phyloP scores from a whole-genome alignment of 2,888 invertebrate species.

The Lasioglossum vierecki region DNA sequence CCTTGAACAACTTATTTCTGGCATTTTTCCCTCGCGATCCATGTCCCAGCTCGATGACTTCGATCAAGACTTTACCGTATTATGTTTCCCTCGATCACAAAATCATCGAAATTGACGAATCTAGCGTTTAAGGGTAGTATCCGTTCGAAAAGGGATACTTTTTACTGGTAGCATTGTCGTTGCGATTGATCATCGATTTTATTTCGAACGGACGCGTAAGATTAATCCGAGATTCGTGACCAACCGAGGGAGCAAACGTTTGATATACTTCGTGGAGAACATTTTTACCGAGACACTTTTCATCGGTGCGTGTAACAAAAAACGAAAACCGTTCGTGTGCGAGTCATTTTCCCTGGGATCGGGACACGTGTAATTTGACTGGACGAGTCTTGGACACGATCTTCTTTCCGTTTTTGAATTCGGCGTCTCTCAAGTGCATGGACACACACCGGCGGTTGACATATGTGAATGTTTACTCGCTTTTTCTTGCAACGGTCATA shows the following conservation, averaged over 20 bases:
- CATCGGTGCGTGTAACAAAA: background rate
- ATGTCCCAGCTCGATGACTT: too few species aligned
- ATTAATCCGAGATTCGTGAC: background rate
- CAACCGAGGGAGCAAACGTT: background rate
- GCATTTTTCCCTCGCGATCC: too few species aligned
- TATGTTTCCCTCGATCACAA: background rate
- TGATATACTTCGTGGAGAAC: background rate
- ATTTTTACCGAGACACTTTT: constrained; percentile 5
- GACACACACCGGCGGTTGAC: constrained; percentile 50
- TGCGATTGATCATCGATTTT: background rate
- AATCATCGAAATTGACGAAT: background rate
- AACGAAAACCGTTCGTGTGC: background rate
- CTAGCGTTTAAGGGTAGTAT: background rate
- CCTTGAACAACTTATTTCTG: too few species aligned
- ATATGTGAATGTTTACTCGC: constrained; percentile 67
- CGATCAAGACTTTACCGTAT: background rate
- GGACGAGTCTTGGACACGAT: constrained; percentile 20
- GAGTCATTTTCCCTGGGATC: background rate
- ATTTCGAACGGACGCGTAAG: background rate
- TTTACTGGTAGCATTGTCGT: background rate
- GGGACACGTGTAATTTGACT: constrained; percentile 12
- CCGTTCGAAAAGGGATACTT: background rate
- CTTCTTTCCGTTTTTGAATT: constrained; percentile 3
- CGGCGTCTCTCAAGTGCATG: constrained; percentile 51
- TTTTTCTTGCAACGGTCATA: constrained; percentile 75